A percentile compares a stretch with the other conserved stretches of the same genome.
Conservation (phyloP, 2,113 vertebrate species). For the Cynocephalus volans region DNA sequence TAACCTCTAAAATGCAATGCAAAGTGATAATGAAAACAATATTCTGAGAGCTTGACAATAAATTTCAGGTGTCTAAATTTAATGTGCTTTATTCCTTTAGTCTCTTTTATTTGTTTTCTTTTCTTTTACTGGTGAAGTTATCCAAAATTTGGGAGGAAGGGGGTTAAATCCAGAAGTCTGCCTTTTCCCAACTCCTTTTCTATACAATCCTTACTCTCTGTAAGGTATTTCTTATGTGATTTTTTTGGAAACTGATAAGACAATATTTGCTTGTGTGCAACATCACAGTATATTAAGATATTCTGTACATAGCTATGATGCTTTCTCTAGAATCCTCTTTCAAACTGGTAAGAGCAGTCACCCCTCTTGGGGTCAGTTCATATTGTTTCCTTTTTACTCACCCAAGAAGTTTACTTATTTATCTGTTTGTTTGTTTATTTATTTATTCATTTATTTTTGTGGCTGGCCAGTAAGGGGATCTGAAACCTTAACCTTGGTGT, state of each 20-base stretch:
- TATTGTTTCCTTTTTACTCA: background rate
- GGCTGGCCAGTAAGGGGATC: no score
- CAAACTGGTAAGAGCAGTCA: background rate
- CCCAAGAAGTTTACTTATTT: background rate
- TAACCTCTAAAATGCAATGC: background rate
- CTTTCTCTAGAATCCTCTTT: background rate
- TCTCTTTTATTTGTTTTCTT: background rate
- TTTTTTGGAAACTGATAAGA: background rate
- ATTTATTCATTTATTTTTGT: no score
- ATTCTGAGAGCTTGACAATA: background rate
- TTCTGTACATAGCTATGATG: background rate
- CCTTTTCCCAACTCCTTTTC: background rate
- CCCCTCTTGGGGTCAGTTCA: background rate
- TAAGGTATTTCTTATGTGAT: background rate
- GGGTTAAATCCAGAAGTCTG: background rate
- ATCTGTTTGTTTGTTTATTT: no score
- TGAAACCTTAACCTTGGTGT: no score
- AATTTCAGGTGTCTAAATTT: background rate
- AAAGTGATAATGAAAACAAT: background rate
- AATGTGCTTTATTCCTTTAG: background rate
- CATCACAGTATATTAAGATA: background rate
- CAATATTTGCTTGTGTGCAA: background rate
- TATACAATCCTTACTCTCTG: fast-evolving
- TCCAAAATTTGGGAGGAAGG: background rate
- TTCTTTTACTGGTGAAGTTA: conserved; percentile 3